A percentile compares a stretch with the other conserved stretches of the same genome.
phyloP scores from a whole-genome alignment of 1,140 invertebrate genomes.

The Orius insidiosus region DNA sequence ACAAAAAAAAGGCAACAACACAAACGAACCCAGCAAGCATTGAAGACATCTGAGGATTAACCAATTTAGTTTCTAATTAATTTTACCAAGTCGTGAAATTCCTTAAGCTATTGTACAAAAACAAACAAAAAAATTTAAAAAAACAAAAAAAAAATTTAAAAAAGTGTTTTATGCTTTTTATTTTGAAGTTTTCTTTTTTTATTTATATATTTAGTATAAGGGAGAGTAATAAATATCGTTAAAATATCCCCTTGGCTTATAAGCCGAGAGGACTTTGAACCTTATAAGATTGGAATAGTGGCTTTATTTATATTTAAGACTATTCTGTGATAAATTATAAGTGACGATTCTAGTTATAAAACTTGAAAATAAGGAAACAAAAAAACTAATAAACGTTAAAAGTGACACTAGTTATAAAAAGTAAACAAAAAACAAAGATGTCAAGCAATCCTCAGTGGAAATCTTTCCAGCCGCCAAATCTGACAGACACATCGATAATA shows the following conservation, averaged over 20 bases:
- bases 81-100: slow-evolving; percentile 6
- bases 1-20: slow-evolving; percentile 29
- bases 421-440: slow-evolving; percentile 29
- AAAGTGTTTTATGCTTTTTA: too few species aligned
- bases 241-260: slow-evolving; percentile 1
- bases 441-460: slow-evolving; percentile 83
- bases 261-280: slow-evolving; percentile 6
- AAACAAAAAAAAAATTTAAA: too few species aligned
- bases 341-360: slow-evolving; percentile 10
- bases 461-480: slow-evolving; percentile 68
- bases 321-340: slow-evolving; percentile 21
- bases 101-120: neutral
- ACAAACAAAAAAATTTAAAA: too few species aligned
- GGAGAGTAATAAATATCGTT: too few species aligned
- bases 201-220: too few species aligned
- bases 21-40: slow-evolving; percentile 69
- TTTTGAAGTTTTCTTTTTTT: too few species aligned
- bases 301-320: slow-evolving; percentile 20
- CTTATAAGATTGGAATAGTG: slow-evolving; percentile 16
- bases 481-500: slow-evolving; percentile 48
- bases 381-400: slow-evolving; percentile 3
- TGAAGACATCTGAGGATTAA: slow-evolving; percentile 77
- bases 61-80: slow-evolving; percentile 18
- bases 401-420: slow-evolving; percentile 10
- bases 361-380: slow-evolving; percentile 5